Evolutionary conservation across 2,888 invertebrate genomes (phyloP), one percentile per base, ranked within the genome.

Genomic region (Dendrolimus houi): DNA sequence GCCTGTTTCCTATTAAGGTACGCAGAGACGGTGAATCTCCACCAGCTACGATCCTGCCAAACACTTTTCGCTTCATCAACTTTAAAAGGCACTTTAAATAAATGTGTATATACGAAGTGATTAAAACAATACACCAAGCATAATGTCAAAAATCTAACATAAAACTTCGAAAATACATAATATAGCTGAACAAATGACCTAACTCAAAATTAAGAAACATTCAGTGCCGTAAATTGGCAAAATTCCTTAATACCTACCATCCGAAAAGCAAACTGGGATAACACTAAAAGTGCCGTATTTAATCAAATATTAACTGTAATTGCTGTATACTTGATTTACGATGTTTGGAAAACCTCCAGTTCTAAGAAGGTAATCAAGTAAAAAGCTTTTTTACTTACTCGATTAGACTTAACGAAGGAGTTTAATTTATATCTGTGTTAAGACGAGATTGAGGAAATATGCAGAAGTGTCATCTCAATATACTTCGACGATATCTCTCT

Each of bases 341-440:
- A 68, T 69, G 58, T 68, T 78, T 78, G 81, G 81, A 81, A 69
- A 69, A 71, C 72, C 77, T 85, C 85, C 86, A 83, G 79, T 71
- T 74, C 74, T 85, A 81, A 83, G 84, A 87, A 85, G 81, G 87
- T 89, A 87, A 89, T 88, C 87, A 85, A 80, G 79, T 88, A 86
- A 89, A 83, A 87, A 85, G 77, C 74, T 81, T 84, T 78, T 80
- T 84, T 80, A 75, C 73, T 78, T 76, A 65, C 69, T 62, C 71
- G 76, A 82, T 80, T 79, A 84, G 47, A 47, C 8, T 47, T 29
- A 29, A 29, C 29, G 47, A 47, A 47, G 47, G 47, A 10, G 47
- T 47, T 47, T 8, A 47, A 47, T 47, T 47, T 47, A 47, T 47
- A 47, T 10, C 47, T 47, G 2, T 12, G 9, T 12, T 47, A 47